Base-by-base conservation (phyloP, 2,888 invertebrate species). In the Sarcophaga variegata region DNA sequence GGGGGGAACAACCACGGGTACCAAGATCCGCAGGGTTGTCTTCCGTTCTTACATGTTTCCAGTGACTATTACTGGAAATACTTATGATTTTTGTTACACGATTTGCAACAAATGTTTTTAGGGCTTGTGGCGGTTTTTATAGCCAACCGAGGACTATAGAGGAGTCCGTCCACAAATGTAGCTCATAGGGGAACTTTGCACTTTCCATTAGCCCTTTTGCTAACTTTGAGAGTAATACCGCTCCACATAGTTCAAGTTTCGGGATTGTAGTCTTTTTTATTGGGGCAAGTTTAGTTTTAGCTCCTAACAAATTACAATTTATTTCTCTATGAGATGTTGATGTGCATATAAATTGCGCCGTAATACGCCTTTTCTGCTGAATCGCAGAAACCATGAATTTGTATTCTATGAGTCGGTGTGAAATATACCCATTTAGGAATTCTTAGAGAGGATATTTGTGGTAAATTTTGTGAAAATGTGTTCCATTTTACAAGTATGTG, bases 391-490 rank as follows among this genome's bases (percentile, higher is more conserved):
- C 49, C 69, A 22, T 49, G 69, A 12, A 69, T 49, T 22, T 69
- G 49, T 69, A 69, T 49, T 20, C 49, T 20, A 4, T 22, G 25
- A 22, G 69, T 49, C 12, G 69, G 69, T 64, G 49, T 27, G 2
- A 69, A 69, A 47, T 69, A 4, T 69, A 69, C 49, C 69, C 69
- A 69, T 47, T 25, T 20, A 45, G 64, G 4, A 64, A 59, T 59
- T 14, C 14, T 5, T 6, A 27, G 6, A 6, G 6, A 27, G 20
- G 69, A 47, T 22, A 49, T 69, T 69, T 69, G 47, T 69, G 49
- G 47, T 49, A 66, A 69, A 69, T 11, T 22, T 45, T 69, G 12
- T n/a, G n/a, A n/a, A n/a, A n/a, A n/a, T n/a, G n/a, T n/a, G n/a
- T n/a, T n/a, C n/a, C n/a, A n/a, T n/a, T n/a, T n/a, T n/a, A n/a